A percentile compares a stretch with the other conserved stretches of the same genome.
Evolutionary conservation across 35 echinoderm and acorn worm genomes (phyloP).

Genomic region (Hemicentrotus pulcherrimus): DNA sequence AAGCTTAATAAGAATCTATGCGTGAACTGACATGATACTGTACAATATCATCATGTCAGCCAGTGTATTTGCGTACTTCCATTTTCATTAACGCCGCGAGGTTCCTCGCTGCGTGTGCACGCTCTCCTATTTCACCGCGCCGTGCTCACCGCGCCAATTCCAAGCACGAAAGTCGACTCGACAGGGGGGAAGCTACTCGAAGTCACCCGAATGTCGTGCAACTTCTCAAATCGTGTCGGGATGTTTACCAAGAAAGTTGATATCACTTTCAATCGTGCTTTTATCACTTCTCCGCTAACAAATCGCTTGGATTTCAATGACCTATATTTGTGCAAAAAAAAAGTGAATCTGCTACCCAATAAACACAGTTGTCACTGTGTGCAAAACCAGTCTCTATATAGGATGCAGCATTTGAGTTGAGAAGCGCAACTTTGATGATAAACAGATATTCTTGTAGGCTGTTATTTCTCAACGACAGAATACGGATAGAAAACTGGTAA

Average conservation of each 20-base stretch:
- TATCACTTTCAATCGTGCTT: not conserved
- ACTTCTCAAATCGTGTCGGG: not conserved
- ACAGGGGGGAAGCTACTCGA: not conserved
- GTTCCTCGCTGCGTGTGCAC: not conserved
- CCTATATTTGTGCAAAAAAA: not conserved
- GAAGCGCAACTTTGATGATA: not conserved
- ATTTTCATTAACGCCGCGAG: not conserved
- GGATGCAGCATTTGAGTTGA: not conserved
- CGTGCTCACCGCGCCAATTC: not conserved
- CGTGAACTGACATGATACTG: not conserved
- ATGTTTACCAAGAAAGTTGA: slow-evolving; percentile 4
- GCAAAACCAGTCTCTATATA: not conserved
- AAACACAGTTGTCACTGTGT: not conserved
- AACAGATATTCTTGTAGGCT: not conserved
- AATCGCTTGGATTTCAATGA: not conserved
- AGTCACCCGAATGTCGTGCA: not conserved
- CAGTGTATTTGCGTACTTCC: not conserved
- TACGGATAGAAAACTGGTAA: not conserved
- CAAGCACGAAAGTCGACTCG: not conserved
- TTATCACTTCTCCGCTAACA: not conserved
- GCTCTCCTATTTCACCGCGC: not conserved
- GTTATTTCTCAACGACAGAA: not conserved
- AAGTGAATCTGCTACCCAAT: not conserved
- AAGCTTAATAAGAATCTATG: not conserved
- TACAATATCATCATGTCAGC: not conserved